Base-by-base conservation (phyloP, 2,888 invertebrate species). In the Sipha maydis region DNA sequence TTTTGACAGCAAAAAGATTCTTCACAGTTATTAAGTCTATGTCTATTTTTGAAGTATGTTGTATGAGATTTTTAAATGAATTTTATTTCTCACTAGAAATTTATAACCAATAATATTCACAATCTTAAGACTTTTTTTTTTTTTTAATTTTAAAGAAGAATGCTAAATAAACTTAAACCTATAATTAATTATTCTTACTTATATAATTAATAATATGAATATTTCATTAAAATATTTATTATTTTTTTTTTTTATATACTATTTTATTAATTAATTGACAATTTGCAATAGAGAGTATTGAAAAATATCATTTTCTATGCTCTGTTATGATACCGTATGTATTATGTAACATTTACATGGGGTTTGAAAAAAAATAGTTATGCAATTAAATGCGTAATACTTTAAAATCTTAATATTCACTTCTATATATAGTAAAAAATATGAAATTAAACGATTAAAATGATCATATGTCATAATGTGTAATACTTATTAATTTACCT, bases 361-460 rank as follows among this genome's bases (percentile, higher is more conserved):
- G 38, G 75, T 25, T 41, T 25, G 9, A 41, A 75, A 41, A 75
- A 75, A 38, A 38, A 38, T 41, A 38, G 75, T 75, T 75, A 75
- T 38, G 41, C 9, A 75, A 75, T 75, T 75, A 75, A 75, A 75
- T 38, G 38, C 38, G 75, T 75, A 38, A 75, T 38, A 38, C 41
- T 19, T 25, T 75, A 38, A 75, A 75, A 71, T 17, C 17, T 28
- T 28, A 28, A 17, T 28, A 61, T 25, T 25, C 25, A 61, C 25
- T 61, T 19, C 54, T 19, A 4, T 56, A 25, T 61, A 61, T 25
- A 61, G 25, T 61, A 25, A 21, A 21, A 21, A 61, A 3, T 61
- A 21, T 61, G 25, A 61, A 61, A 61, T 61, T 21, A 21, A 61
- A 61, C 61, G 61, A 61, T 21, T 61, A 25, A 7, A 61, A 61